Base-by-base conservation (phyloP, 1,140 invertebrate species). In the Papilio aristodemus region DNA sequence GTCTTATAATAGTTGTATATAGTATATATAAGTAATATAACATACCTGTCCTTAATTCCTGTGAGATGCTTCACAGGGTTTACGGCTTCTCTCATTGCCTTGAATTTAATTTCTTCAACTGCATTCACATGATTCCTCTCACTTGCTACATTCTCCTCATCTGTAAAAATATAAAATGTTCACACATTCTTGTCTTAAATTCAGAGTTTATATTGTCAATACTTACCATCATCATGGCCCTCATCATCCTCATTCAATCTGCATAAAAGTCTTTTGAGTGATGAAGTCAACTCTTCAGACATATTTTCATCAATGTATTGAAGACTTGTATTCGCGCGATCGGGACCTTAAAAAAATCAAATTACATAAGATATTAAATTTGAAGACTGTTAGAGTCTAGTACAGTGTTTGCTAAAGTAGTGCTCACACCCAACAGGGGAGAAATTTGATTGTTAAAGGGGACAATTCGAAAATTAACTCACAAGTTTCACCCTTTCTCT, bases 261-360 rank as follows among this genome's bases (percentile, higher is more conserved):
- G 19, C 64, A 77, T 59, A 87, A 77, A 17, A 87, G 14, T 7
- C 71, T 80, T 63, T 75, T 81, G 19, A 89, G 72, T 0, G 84
- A 80, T 0, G 59, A 19, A 13, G 71, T 73, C 9, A 89, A 62
- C 4, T 87, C 73, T 0, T 27, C 67, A 0, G 80, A n/a, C 11
- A 89, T 54, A 11, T 81, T 72, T 5, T 77, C 70, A 25, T 86
- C 74, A 7, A 77, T 71, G 27, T 83, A 85, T 17, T 77, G 70
- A 5, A 87, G 63, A 46, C 77, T 76, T 9, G 58, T 59, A 25
- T 79, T 67, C 0, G 43, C 36, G 11, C 22, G 36, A 4, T 32
- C 63, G 6, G 39, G 2, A 1, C 66, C 72, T 76, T 46, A 9
- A 71, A 71, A 19, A 59, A 14, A 3, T 19, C 0, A 38, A 37